Evolutionary conservation across 2,888 invertebrate genomes (phyloP), one percentile per base, ranked within the genome.

Genomic region (Ophion obscuratus): DNA sequence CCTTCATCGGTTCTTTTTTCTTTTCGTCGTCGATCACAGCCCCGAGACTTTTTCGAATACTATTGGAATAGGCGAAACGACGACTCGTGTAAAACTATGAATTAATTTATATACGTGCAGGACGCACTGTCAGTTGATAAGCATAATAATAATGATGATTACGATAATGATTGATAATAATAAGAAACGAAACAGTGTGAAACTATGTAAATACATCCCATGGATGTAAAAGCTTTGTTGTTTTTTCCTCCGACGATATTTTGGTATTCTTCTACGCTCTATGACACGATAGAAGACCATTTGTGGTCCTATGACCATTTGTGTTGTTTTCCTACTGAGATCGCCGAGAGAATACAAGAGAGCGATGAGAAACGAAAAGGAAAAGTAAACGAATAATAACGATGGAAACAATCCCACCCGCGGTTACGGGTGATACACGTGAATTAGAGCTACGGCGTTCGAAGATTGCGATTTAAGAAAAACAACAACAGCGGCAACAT

Each of bases 201-300:
- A 64, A 47, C n/a, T 53, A 87, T 88, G 87, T 90, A 88, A 90
- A 90, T 91, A 91, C 92, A 92, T 92, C 92, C 92, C 91, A 92
- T 92, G 92, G 92, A 92, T 92, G 92, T 91, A 92, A 91, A 62
- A 91, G 75, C 88, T 89, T 89, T 89, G 89, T 89, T 89, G 89
- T 59, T 92, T 88, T 53, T 76, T 91, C 91, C 89, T 92, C 90
- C 89, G 90, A 90, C 89, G 89, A 89, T 91, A 89, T 89, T 89
- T 88, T 91, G 92, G 90, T 90, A 90, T 91, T 91, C 91, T 92
- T 92, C 91, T 92, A 91, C 89, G 90, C 91, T 91, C 89, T 92
- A 88, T 90, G 90, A 90, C 90, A 92, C 89, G 91, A 90, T 91
- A 91, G 91, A 93, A 92, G 92, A 91, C 92, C 92, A 91, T 77